These are phyloP conservation scores for Synanthedon vespiformis DNA, from an alignment of 2,888 invertebrate species.

Conservation along the genomic window DNA sequence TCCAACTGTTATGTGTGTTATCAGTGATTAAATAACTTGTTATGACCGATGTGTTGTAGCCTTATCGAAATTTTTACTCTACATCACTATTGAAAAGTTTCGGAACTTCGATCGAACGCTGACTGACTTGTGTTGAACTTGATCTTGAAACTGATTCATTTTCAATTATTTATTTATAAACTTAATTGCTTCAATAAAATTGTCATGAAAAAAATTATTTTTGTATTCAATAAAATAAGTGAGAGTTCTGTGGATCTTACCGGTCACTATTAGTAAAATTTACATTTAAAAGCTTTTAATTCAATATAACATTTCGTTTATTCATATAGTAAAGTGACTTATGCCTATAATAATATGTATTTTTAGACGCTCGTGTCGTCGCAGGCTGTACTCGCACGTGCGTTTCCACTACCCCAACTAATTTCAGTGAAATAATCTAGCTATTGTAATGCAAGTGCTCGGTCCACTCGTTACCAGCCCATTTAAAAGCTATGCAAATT, in stretches of 20 bases:
- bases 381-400: not conserved
- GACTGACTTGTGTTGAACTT: too few species aligned
- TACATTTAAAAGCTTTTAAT: too few species aligned
- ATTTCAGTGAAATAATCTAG: constrained; percentile 11
- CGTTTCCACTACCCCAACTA: constrained; percentile 2
- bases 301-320: not conserved
- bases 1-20: too few species aligned
- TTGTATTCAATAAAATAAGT: not conserved
- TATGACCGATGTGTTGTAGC: too few species aligned
- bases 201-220: not conserved
- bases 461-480: constrained; percentile 20
- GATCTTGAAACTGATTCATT: too few species aligned
- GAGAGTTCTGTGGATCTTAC: not conserved
- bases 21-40: too few species aligned
- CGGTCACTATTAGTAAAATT: not conserved
- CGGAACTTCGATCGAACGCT: too few species aligned
- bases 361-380: too few species aligned
- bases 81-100: too few species aligned
- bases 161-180: too few species aligned
- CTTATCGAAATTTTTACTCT: too few species aligned
- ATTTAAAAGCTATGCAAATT: constrained; percentile 48
- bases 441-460: constrained; percentile 11
- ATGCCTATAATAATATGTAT: too few species aligned
- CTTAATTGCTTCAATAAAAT: not conserved
- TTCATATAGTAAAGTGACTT: not conserved